Evolutionary conservation across 2,888 invertebrate species (phyloP).

Genomic region (Ormyrus nitidulus): DNA sequence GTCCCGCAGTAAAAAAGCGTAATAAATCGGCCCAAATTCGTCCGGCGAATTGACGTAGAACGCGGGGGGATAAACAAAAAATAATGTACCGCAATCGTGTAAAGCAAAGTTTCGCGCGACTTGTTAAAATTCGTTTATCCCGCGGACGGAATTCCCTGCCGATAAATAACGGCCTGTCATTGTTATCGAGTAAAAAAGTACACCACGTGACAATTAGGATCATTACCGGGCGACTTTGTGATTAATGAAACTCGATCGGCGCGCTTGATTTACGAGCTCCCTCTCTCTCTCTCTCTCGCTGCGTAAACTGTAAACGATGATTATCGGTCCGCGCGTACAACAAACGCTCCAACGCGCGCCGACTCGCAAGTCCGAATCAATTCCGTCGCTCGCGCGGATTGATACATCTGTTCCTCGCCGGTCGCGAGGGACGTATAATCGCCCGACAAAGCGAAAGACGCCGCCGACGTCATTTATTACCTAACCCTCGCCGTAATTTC

Average conservation of each 20-base stretch:
- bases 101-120: slow-evolving; percentile 1
- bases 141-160: not conserved
- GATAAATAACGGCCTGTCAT: slow-evolving; percentile 2
- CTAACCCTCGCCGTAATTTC: slow-evolving; percentile 7
- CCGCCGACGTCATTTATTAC: slow-evolving; percentile 30
- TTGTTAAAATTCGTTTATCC: slow-evolving; percentile 26
- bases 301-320: slow-evolving; percentile 31
- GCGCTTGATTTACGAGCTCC: slow-evolving; percentile 41
- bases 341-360: not conserved
- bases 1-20: too few species aligned
- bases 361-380: slow-evolving; percentile 25
- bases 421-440: not conserved
- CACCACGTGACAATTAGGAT: slow-evolving; percentile 40
- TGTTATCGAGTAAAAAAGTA: slow-evolving; percentile 9
- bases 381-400: slow-evolving; percentile 10
- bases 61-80: too few species aligned
- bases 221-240: slow-evolving; percentile 43
- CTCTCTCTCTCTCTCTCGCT: not conserved
- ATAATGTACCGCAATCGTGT: too few species aligned
- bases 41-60: too few species aligned
- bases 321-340: slow-evolving; percentile 23
- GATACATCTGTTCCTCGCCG: slow-evolving; percentile 39
- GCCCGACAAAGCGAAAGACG: slow-evolving; percentile 35
- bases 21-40: too few species aligned
- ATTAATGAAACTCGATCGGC: slow-evolving; percentile 40